Percentiles rank a stretch among this genome's conserved stretches.
Conservation (phyloP, 2,797 vertebrate genomes). For the Pseudomugil tenellus region DNA sequence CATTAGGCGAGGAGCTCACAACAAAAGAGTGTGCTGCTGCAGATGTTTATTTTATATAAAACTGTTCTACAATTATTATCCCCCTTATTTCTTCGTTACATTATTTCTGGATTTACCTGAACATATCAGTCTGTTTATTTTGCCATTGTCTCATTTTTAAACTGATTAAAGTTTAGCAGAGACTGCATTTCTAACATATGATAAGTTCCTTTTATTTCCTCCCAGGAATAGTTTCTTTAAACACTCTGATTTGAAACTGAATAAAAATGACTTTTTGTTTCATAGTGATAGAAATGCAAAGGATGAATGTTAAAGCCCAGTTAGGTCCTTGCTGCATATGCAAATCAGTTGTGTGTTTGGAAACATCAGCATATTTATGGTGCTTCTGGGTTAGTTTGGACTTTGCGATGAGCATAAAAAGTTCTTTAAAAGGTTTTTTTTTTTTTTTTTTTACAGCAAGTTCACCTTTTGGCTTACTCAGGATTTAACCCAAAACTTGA, state of each 20-base stretch:
- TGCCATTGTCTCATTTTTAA: conserved; percentile 24
- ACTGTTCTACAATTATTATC: conserved; percentile 60
- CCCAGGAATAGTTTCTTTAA: conserved; percentile 3
- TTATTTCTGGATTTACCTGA: conserved; percentile 34
- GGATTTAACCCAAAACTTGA: conserved; percentile 64
- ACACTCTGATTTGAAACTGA: conserved; percentile 29
- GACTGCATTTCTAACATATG: conserved; percentile 31
- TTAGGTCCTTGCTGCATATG: conserved; percentile 85
- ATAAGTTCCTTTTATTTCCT: not conserved
- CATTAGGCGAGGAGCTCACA: conserved; percentile 43
- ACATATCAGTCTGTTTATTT: conserved; percentile 36
- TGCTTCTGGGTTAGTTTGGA: conserved; percentile 72
- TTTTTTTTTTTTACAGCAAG: conserved; percentile 42
- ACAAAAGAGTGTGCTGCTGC: conserved; percentile 77
- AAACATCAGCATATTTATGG: conserved; percentile 6
- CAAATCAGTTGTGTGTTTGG: conserved; percentile 70
- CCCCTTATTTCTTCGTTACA: conserved; percentile 37
- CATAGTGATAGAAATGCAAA: conserved; percentile 41
- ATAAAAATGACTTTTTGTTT: conserved; percentile 28
- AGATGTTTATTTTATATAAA: conserved; percentile 82
- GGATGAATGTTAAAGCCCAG: conserved; percentile 28
- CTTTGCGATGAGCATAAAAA: conserved; percentile 71
- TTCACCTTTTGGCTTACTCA: conserved; percentile 66
- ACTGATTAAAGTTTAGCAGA: conserved; percentile 23
- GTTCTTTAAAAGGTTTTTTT: conserved; percentile 54